A percentile compares a stretch with the other conserved stretches of the same genome.
Evolutionary conservation across 2,113 vertebrate genomes (phyloP).

Genomic region (human): GRCh38 chr11:69988001-69988500

Average conservation of each 20-base stretch:
- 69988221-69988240: background rate
- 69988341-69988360: background rate
- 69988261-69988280: rapidly evolving
- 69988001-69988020: background rate
- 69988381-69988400: background rate
- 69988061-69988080: rapidly evolving
- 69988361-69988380: background rate
- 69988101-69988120: too few relatives aligned
- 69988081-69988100: too few relatives aligned
- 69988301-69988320: background rate
- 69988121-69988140: background rate
- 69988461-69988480: background rate
- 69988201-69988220: background rate
- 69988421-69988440: background rate
- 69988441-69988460: background rate
- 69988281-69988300: rapidly evolving
- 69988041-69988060: background rate
- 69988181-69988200: background rate
- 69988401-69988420: background rate
- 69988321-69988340: background rate
- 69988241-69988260: background rate
- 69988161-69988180: rapidly evolving
- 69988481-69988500: background rate
- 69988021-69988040: rapidly evolving
- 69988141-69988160: background rate